These are phyloP conservation scores for Chromoteleia sp. DNA, from an alignment of 2,888 invertebrate species.

Conservation along the genomic window DNA sequence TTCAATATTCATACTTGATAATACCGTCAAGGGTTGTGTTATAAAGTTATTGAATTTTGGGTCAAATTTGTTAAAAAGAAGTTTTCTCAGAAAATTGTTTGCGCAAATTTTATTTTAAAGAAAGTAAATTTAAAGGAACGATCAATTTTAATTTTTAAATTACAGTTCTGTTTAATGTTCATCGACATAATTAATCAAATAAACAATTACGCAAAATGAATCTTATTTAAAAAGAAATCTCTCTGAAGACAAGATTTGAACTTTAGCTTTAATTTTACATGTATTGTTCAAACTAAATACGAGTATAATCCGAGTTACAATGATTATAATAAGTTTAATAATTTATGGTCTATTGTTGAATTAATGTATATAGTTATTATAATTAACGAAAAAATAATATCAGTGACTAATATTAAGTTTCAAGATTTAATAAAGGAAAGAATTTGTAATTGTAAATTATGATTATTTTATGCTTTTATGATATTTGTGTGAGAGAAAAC, in stretches of 20 bases:
- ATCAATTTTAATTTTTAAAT: too few species aligned
- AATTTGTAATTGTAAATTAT: not conserved
- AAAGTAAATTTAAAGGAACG: too few species aligned
- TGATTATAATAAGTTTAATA: not conserved
- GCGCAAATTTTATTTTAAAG: too few species aligned
- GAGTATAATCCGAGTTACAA: not conserved
- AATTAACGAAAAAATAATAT: too few species aligned
- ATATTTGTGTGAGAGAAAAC: not conserved
- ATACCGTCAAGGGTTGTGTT: conserved; percentile 21
- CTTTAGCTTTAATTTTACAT: not conserved
- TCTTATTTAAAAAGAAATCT: not conserved
- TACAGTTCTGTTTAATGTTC: too few species aligned
- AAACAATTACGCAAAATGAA: too few species aligned
- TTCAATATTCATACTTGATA: conserved; percentile 51
- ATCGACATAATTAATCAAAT: too few species aligned
- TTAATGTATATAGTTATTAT: not conserved
- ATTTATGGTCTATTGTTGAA: conserved; percentile 1
- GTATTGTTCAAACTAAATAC: not conserved
- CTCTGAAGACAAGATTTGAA: not conserved
- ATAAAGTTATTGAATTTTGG: conserved; percentile 42
- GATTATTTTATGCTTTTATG: not conserved
- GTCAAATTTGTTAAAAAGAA: conserved; percentile 12
- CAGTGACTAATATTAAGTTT: too few species aligned
- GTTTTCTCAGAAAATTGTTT: conserved; percentile 1
- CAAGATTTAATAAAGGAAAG: not conserved